Percentiles rank a stretch among this genome's conserved stretches.
These are phyloP conservation scores for Philaenus spumarius DNA, from an alignment of 1,140 invertebrate genomes.

Conservation along the genomic window DNA sequence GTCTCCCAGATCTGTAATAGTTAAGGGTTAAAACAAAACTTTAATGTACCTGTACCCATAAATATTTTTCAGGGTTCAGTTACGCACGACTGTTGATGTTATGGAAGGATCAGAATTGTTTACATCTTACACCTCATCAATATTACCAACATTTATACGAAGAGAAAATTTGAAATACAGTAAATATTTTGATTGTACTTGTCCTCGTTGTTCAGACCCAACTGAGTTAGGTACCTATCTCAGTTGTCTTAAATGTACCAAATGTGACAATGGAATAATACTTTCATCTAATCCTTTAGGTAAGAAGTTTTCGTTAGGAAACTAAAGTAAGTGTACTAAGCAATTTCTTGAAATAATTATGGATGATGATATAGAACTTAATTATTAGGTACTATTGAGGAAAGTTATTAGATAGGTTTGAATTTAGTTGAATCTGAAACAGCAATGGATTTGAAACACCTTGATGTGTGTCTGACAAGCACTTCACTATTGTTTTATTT, in stretches of 20 bases:
- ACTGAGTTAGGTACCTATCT: constrained; percentile 69
- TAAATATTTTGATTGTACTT: constrained; percentile 68
- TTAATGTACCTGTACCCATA: too few relatives aligned
- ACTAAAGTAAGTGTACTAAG: too few relatives aligned
- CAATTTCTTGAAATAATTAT: neutral
- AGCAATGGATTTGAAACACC: too few relatives aligned
- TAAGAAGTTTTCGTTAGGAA: constrained; percentile 39
- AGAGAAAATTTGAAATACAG: constrained; percentile 59
- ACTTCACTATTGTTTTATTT: too few relatives aligned
- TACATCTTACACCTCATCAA: constrained; percentile 66
- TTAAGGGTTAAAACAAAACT: too few relatives aligned
- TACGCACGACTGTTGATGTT: constrained; percentile 59
- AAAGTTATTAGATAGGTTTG: neutral
- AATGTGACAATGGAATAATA: constrained; percentile 65
- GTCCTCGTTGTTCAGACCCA: constrained; percentile 65
- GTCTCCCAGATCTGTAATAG: too few relatives aligned
- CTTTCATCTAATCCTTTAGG: constrained; percentile 54
- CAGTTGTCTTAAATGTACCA: constrained; percentile 67
- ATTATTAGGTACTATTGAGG: neutral
- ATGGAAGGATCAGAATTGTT: constrained; percentile 55
- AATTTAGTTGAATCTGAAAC: constrained; percentile 3
- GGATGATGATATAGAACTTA: neutral
- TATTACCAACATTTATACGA: constrained; percentile 58
- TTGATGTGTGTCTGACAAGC: too few relatives aligned
- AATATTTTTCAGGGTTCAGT: constrained; percentile 32